Evolutionary conservation across 2,797 vertebrate genomes (phyloP).

Genomic region (Pipistrellus nathusii): DNA sequence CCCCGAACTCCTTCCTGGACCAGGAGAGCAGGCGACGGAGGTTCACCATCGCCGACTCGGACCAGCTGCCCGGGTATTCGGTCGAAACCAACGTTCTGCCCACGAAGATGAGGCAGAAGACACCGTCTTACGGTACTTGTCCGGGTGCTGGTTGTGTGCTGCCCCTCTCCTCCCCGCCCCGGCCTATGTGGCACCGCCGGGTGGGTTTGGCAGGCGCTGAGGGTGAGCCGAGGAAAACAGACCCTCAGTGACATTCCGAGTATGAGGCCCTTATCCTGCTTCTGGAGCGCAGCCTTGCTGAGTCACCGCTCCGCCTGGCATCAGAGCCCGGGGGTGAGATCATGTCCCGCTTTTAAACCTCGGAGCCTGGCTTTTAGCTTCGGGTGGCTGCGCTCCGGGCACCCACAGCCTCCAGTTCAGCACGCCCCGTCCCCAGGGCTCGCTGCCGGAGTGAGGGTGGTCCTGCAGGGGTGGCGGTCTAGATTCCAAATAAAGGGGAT

Average conservation of each 20-base stretch:
- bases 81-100: slow-evolving; percentile 88
- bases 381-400: neutral
- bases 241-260: slow-evolving; percentile 73
- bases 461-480: neutral
- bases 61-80: slow-evolving; percentile 85
- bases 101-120: slow-evolving; percentile 92
- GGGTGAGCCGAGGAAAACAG: slow-evolving; percentile 65
- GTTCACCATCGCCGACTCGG: slow-evolving; percentile 89
- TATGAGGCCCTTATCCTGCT: slow-evolving; percentile 76
- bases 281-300: slow-evolving; percentile 42
- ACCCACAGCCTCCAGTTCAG: neutral
- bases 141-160: neutral
- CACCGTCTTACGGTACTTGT: slow-evolving; percentile 89
- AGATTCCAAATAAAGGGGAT: neutral
- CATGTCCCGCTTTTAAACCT: slow-evolving; percentile 54
- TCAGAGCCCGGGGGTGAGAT: slow-evolving; percentile 61
- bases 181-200: slow-evolving; percentile 2
- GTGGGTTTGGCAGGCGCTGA: slow-evolving; percentile 52
- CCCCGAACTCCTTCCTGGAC: slow-evolving; percentile 95
- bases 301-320: slow-evolving; percentile 42
- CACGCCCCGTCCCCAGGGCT: neutral
- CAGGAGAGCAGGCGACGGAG: slow-evolving; percentile 89
- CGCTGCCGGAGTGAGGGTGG: neutral
- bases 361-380: neutral
- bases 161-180: neutral